These are phyloP conservation scores for Himantopus leucocephalus DNA, from an alignment of 2,113 vertebrate species.

Conservation along the genomic window DNA sequence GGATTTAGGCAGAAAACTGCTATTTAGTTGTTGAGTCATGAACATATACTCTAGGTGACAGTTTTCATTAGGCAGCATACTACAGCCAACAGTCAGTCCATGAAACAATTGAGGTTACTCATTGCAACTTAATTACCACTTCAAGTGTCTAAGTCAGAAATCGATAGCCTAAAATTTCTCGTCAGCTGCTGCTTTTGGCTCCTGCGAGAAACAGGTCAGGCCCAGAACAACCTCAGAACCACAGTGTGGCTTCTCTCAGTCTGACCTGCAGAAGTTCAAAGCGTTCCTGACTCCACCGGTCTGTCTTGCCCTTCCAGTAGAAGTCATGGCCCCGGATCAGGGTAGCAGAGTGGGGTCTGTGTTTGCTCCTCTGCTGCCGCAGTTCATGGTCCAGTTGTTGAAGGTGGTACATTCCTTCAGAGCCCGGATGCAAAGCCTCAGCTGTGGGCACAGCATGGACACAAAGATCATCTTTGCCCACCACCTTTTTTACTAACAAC, in stretches of 20 bases:
- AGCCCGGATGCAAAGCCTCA: neutral
- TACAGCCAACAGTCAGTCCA: neutral
- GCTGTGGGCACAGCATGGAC: neutral
- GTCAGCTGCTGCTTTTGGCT: neutral
- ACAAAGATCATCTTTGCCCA: neutral
- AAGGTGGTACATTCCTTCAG: neutral
- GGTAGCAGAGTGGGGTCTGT: fast-evolving
- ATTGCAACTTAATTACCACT: neutral
- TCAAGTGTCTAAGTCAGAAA: neutral
- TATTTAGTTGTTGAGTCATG: neutral
- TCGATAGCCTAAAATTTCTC: neutral
- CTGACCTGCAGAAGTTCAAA: neutral
- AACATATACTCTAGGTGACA: neutral
- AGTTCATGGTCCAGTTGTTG: neutral
- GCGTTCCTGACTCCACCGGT: neutral
- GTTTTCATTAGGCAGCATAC: neutral
- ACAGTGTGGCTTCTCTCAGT: neutral
- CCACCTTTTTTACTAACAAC: neutral
- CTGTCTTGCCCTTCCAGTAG: neutral
- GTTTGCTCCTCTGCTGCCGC: neutral
- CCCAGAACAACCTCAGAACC: neutral
- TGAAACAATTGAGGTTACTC: neutral
- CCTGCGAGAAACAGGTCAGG: neutral
- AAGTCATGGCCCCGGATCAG: fast-evolving
- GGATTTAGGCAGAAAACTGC: neutral